Evolutionary conservation across 2,888 invertebrate genomes (phyloP), one percentile per base, ranked within the genome.

Genomic region (Rhaphigaster nebulosa): DNA sequence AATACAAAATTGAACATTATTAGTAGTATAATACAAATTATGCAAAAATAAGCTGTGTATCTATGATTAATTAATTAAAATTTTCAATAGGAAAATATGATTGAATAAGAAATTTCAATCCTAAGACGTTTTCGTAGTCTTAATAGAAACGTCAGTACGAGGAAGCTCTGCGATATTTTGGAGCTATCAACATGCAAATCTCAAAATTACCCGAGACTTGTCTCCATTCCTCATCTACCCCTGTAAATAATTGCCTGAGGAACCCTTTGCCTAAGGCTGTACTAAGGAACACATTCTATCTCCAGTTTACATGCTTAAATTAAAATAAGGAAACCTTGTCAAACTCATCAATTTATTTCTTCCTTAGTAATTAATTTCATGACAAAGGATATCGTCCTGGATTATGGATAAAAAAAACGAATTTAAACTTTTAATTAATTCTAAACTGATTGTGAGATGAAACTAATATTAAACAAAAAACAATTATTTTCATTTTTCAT

Each of bases 121-220:
- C 41, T 41, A 0, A 80, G 80, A n/a, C 45, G 84, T 84, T 41
- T 84, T 50, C 41, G 84, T n/a, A 38, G n/a, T 8, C 41, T 60
- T 60, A 88, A 88, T 88, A 88, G 54, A 88, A 88, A 88, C 41
- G 56, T 54, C n/a, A 88, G 56, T 34, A 18, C 38, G 56, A 88
- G 88, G 60, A 60, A 88, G 56, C 26, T 18, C 45, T 0, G 34
- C 4, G 88, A 88, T 88, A 56, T 88, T 60, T 88, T 88, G 60
- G 56, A 88, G 56, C 88, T 60, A 88, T 88, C 88, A 88, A 88
- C n/a, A 88, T 88, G 88, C 88, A 88, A 88, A 88, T 88, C 54
- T 60, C 56, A 88, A 88, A 88, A 88, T 88, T 88, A 88, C 45
- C 38, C 41, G 38, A 41, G 88, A 41, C 56, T 88, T 88, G 88